phyloP scores from a whole-genome alignment of 1,140 invertebrate species.

The Phthorimaea operculella region DNA sequence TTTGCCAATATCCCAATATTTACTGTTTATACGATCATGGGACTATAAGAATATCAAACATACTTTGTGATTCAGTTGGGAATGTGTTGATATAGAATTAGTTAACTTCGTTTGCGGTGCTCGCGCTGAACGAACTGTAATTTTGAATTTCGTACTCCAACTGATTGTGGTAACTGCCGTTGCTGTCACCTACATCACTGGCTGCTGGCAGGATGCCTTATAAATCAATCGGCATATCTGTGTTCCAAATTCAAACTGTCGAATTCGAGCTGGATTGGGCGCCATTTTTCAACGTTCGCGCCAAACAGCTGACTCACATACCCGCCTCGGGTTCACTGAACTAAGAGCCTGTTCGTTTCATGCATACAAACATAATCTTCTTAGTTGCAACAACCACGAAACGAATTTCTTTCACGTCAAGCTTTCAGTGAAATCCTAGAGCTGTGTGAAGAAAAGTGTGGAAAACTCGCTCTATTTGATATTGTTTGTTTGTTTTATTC shows the following conservation, averaged over 20 bases:
- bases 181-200: neutral
- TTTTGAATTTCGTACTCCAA: too few species aligned
- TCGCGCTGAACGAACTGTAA: too few species aligned
- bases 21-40: neutral
- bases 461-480: neutral
- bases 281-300: conserved; percentile 18
- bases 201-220: neutral
- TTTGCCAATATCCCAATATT: neutral
- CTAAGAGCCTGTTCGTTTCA: neutral
- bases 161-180: too few species aligned
- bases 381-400: neutral
- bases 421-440: neutral
- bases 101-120: too few species aligned
- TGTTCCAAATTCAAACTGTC: conserved; percentile 22
- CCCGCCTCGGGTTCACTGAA: neutral
- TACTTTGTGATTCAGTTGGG: too few species aligned
- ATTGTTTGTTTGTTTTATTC: neutral
- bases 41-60: neutral
- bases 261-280: conserved; percentile 11
- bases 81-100: too few species aligned
- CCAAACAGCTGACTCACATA: neutral
- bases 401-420: neutral
- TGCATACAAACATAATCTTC: neutral
- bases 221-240: conserved; percentile 22
- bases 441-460: neutral